phyloP scores from a whole-genome alignment of 2,888 invertebrate species.

The Platycnemis pennipes region DNA sequence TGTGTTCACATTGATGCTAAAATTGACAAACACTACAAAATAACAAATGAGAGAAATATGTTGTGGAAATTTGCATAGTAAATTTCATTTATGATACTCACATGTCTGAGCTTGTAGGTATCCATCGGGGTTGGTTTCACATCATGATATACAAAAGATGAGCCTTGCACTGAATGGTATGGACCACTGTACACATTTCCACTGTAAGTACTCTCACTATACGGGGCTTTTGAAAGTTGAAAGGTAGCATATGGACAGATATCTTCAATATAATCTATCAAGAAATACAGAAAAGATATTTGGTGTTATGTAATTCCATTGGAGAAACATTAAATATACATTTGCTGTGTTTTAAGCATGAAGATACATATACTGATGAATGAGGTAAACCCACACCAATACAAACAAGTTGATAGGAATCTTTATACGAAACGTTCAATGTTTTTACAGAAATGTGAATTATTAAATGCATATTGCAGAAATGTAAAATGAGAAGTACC shows the following conservation, averaged over 20 bases:
- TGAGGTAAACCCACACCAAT: too few relatives aligned
- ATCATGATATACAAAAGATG: conserved; percentile 92
- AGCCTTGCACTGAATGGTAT: conserved; percentile 91
- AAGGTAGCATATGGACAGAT: conserved; percentile 96
- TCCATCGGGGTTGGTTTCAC: conserved; percentile 87
- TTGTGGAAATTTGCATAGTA: neutral
- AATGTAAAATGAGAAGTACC: conserved; percentile 69
- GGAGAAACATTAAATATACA: neutral
- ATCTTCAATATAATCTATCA: conserved; percentile 92
- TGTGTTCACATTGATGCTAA: too few relatives aligned
- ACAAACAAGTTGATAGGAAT: too few relatives aligned
- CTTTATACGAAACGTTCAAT: too few relatives aligned
- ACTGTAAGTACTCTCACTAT: conserved; percentile 94
- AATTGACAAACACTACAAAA: too few relatives aligned
- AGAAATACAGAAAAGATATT: neutral
- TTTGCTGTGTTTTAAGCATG: too few relatives aligned
- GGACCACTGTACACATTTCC: conserved; percentile 93
- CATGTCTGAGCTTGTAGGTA: conserved; percentile 88
- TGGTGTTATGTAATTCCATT: neutral
- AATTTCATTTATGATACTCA: conserved; percentile 77
- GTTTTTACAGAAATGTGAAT: too few relatives aligned
- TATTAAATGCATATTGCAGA: too few relatives aligned
- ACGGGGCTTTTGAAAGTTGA: conserved; percentile 90
- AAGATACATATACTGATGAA: too few relatives aligned
- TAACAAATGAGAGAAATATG: neutral